Evolutionary conservation across 2,113 vertebrate genomes (phyloP).

Genomic region (Hymenochirus boettgeri): DNA sequence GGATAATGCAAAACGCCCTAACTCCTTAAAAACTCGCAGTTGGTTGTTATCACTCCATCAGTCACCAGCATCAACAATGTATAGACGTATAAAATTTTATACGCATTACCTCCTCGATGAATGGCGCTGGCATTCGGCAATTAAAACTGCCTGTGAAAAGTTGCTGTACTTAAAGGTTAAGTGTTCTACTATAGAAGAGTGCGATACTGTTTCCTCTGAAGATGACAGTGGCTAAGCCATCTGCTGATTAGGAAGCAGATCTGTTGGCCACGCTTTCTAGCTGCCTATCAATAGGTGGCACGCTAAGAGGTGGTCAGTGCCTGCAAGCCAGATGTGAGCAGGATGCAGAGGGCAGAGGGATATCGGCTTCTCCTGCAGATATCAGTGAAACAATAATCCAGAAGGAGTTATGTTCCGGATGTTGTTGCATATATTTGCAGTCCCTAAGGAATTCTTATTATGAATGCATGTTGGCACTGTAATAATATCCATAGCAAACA

Average conservation of each 20-base stretch:
- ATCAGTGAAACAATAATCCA: background rate
- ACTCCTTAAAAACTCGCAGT: slow-evolving; percentile 42
- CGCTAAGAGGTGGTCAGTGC: slow-evolving; percentile 13
- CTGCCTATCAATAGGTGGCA: slow-evolving; percentile 35
- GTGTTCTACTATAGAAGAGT: slow-evolving; percentile 60
- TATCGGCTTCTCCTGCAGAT: background rate
- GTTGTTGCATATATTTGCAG: background rate
- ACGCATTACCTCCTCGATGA: slow-evolving; percentile 41
- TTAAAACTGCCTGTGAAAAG: slow-evolving; percentile 52
- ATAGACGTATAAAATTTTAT: slow-evolving; percentile 56
- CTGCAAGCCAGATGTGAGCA: slow-evolving; percentile 14
- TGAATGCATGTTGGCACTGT: slow-evolving; percentile 1
- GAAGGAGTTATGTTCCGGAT: background rate
- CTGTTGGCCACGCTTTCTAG: slow-evolving; percentile 48
- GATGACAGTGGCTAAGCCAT: slow-evolving; percentile 56
- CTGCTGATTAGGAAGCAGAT: slow-evolving; percentile 51
- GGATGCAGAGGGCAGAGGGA: background rate
- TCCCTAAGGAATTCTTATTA: slow-evolving; percentile 3
- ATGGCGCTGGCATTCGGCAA: slow-evolving; percentile 53
- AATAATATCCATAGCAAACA: background rate
- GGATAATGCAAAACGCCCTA: background rate
- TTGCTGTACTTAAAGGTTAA: slow-evolving; percentile 62
- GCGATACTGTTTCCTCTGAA: slow-evolving; percentile 60
- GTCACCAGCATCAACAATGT: slow-evolving; percentile 46
- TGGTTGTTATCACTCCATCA: slow-evolving; percentile 42